Evolutionary conservation across 2,888 invertebrate genomes (phyloP).

Genomic region (Polymixis lichenea): DNA sequence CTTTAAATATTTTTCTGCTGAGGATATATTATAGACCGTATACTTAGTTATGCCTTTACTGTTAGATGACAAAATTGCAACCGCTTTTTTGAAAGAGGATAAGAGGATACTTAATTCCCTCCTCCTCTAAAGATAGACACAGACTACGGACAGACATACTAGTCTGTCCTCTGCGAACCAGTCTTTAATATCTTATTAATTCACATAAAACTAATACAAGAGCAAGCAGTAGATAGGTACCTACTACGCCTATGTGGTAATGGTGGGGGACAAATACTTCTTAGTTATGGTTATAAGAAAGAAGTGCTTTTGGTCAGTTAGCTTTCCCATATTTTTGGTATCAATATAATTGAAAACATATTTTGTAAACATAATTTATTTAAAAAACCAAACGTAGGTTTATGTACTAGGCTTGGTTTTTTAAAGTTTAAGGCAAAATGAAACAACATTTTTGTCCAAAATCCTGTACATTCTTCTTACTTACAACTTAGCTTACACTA

Average conservation of each 20-base stretch:
- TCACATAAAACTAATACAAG: background rate
- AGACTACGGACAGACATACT: too few species aligned
- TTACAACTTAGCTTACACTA: background rate
- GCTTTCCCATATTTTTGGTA: background rate
- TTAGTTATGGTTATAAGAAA: slow-evolving; percentile 13
- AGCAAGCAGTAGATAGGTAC: background rate
- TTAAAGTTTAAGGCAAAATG: too few species aligned
- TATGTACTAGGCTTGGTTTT: too few species aligned
- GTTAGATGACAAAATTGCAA: too few species aligned
- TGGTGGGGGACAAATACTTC: background rate
- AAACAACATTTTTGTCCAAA: too few species aligned
- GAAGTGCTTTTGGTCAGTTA: slow-evolving; percentile 15
- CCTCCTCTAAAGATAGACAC: too few species aligned
- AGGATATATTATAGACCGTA: background rate
- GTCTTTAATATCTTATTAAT: too few species aligned
- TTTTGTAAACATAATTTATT: too few species aligned
- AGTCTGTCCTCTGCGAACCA: background rate
- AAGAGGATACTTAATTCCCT: background rate
- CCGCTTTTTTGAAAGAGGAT: background rate
- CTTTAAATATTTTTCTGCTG: background rate
- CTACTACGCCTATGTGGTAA: background rate
- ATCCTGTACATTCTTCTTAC: too few species aligned
- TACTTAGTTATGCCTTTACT: background rate
- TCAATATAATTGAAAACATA: too few species aligned
- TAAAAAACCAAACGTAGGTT: too few species aligned